Base-by-base conservation (phyloP, 2,888 invertebrate species). In the Kryphioiulus occultus region DNA sequence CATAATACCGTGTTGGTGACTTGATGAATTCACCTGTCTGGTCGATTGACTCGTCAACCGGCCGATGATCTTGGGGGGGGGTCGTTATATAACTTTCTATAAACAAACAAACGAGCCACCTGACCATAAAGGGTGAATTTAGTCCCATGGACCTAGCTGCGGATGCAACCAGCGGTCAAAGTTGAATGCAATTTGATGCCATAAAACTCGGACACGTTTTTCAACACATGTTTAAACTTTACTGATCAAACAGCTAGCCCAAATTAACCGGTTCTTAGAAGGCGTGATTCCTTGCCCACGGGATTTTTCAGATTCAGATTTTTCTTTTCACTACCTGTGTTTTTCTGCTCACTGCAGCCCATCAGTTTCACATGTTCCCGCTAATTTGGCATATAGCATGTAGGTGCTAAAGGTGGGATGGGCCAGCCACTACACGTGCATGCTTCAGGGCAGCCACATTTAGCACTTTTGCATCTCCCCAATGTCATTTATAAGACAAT, bases 141-240 rank as follows among this genome's bases (percentile, higher is more conserved):
- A 47, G 12, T 17, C 47, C 4, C 47, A 47, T 12, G 47, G 47
- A 47, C 47, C 47, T 59, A 59, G n/a, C n/a, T 59, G 19, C 59
- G 19, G 3, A 2, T n/a, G n/a, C n/a, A n/a, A n/a, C 5, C 19
- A n/a, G 5, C n/a, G 59, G 59, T 59, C n/a, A 59, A 59, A 59
- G 59, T 59, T 59, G 59, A 59, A 59, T 59, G 59, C 59, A 59
- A 59, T 59, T 59, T 59, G 2, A n/a, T 59, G n/a, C n/a, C 59
- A 59, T 59, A 59, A 59, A 59, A 59, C n/a, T 5, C n/a, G n/a
- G 59, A n/a, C 59, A 59, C 19, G 59, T 59, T 59, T 15, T n/a
- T n/a, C 59, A 3, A 5, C 1, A n/a, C 1, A 59, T 19, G n/a
- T 5, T 42, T 5, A 2, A 59, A n/a, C 1, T 59, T 59, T 59